A percentile compares a stretch with the other conserved stretches of the same genome.
Evolutionary conservation across 2,888 invertebrate species (phyloP).

Genomic region (Cyaniris semiargus): DNA sequence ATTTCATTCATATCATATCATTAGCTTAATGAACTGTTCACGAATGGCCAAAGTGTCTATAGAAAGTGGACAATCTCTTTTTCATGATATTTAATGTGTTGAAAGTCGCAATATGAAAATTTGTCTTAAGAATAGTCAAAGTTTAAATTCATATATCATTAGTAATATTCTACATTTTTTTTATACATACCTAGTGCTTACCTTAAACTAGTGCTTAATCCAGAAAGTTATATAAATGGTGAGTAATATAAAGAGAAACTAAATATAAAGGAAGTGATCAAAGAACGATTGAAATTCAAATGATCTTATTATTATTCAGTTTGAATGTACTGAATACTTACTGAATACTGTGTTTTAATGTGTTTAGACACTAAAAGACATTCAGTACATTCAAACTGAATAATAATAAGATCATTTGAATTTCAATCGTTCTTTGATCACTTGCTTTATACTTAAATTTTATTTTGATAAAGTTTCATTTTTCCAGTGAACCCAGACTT

Average conservation of each 20-base stretch:
- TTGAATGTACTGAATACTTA: background rate
- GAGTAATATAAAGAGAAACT: conserved; percentile 16
- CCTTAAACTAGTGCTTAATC: background rate
- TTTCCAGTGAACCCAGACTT: too few relatives aligned
- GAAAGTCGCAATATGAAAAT: too few relatives aligned
- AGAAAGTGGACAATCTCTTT: too few relatives aligned
- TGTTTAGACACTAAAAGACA: background rate
- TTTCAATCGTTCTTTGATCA: conserved; percentile 12
- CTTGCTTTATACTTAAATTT: background rate
- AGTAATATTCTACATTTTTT: background rate
- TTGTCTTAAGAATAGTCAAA: too few relatives aligned
- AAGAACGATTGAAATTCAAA: background rate
- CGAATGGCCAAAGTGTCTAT: too few relatives aligned
- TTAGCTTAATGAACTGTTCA: too few relatives aligned
- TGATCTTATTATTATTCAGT: conserved; percentile 22
- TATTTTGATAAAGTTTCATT: too few relatives aligned
- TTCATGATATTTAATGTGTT: too few relatives aligned
- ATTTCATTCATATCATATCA: too few relatives aligned
- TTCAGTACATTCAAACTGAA: background rate
- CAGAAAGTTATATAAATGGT: conserved; percentile 2
- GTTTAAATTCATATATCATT: too few relatives aligned
- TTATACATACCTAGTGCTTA: background rate
- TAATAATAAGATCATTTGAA: conserved; percentile 20
- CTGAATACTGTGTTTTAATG: background rate
- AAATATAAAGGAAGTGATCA: conserved; percentile 16